Base-by-base conservation (phyloP, 1,140 invertebrate species). In the Drosophila kikkawai region DNA sequence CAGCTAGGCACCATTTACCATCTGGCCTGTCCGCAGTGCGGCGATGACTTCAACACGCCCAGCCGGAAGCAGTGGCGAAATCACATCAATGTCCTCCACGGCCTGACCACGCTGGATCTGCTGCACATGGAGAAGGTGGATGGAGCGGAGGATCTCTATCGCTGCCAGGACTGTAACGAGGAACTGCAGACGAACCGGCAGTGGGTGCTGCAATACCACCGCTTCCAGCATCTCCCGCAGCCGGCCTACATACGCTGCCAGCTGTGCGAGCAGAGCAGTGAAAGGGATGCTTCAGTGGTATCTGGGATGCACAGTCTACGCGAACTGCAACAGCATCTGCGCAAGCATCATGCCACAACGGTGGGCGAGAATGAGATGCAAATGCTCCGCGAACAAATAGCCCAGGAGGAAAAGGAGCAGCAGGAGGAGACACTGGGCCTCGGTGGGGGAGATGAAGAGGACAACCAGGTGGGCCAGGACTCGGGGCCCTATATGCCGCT, bases 11-110 rank as follows among this genome's bases (percentile, higher is more conserved):
- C 68, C 9, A 41, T 78, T 0, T 92, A 78, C 56, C 80, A 70
- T 3, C 39, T 92, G 19, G 48, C 73, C 13, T 92, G 91, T 32
- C 91, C 91, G 15, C 87, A 92, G 32, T 92, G 91, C 51, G 91
- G 91, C 6, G 79, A 81, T 29, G 58, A 75, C 17, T 92, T 92
- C 7, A 80, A 58, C 22, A 83, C 76, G 7, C 51, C 58, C 61
- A 80, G 37, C 19, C 76, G 71, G 22, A 55, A 51, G 7, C 8
- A 37, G 3, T 92, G 86, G 91, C 83, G 82, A 11, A 69, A 92
- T 57, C 91, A 92, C 53, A 86, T 92, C 15, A 88, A 91, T 41
- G 79, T 66, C 11, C 44, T 77, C 17, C 91, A 92, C 37, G 75
- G 74, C 8, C 56, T 92, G 8, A 55, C 73, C 36, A 79, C 77